phyloP scores from a whole-genome alignment of 2,888 invertebrate species.

The Ichneumon xanthorius region DNA sequence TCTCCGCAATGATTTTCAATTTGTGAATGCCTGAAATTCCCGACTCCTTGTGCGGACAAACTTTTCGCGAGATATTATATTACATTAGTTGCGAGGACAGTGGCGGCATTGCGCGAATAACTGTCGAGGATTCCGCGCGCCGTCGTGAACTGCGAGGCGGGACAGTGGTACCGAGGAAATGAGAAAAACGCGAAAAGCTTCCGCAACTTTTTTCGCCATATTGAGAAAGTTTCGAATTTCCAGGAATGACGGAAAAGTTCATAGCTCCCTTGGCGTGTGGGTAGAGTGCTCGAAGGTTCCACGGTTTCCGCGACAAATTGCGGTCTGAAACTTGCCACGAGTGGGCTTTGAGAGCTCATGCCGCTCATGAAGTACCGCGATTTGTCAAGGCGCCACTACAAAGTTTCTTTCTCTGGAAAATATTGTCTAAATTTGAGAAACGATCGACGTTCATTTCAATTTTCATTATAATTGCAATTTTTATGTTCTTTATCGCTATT shows the following conservation, averaged over 20 bases:
- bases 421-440: background rate
- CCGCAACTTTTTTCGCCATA: conserved; percentile 56
- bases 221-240: conserved; percentile 75
- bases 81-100: conserved; percentile 9
- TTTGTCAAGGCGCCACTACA: background rate
- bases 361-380: background rate
- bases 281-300: background rate
- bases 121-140: conserved; percentile 1
- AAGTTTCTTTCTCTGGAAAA: background rate
- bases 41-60: conserved; percentile 5
- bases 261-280: conserved; percentile 13
- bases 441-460: background rate
- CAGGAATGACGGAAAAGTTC: conserved; percentile 24
- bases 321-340: conserved; percentile 60
- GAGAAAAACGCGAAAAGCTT: conserved; percentile 39
- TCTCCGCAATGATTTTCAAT: conserved; percentile 28
- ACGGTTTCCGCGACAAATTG: conserved; percentile 59
- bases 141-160: background rate
- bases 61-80: conserved; percentile 40
- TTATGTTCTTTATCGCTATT: too few relatives aligned
- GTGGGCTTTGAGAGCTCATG: background rate
- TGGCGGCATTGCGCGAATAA: conserved; percentile 12
- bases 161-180: background rate
- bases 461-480: background rate
- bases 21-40: conserved; percentile 25